These are phyloP conservation scores for Mythimna lalbum DNA, from an alignment of 2,888 invertebrate genomes.

Conservation along the genomic window DNA sequence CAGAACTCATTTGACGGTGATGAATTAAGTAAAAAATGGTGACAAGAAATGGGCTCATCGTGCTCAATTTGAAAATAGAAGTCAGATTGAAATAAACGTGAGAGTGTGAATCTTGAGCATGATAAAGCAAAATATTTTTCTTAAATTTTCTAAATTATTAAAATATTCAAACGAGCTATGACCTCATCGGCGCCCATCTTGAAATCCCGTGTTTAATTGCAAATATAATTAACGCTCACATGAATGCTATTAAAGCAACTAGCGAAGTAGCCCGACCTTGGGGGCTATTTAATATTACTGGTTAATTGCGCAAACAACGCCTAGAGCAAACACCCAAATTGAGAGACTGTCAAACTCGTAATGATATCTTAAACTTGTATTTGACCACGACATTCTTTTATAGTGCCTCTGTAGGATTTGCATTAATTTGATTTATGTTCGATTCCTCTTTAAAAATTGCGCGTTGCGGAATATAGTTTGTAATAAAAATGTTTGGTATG, in stretches of 20 bases:
- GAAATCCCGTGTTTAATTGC: slow-evolving; percentile 61
- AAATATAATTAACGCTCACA: slow-evolving; percentile 66
- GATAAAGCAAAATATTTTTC: background rate
- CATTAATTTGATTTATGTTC: slow-evolving; percentile 36
- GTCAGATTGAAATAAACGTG: background rate
- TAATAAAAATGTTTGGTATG: no score
- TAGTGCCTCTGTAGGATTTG: slow-evolving; percentile 22
- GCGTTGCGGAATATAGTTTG: background rate
- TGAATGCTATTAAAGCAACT: slow-evolving; percentile 61
- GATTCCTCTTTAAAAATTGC: slow-evolving; percentile 3
- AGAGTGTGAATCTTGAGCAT: background rate
- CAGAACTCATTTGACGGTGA: slow-evolving; percentile 16
- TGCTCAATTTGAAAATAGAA: background rate
- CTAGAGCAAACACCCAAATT: slow-evolving; percentile 46
- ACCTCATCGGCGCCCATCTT: slow-evolving; percentile 56
- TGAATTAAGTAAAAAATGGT: slow-evolving; percentile 6
- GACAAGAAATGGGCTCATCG: background rate
- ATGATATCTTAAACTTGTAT: slow-evolving; percentile 37
- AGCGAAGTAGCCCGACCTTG: slow-evolving; percentile 65
- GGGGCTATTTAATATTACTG: slow-evolving; percentile 60
- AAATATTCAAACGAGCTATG: slow-evolving; percentile 43
- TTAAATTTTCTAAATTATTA: slow-evolving; percentile 29
- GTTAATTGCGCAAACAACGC: slow-evolving; percentile 64
- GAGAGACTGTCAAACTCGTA: slow-evolving; percentile 47
- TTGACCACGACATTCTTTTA: slow-evolving; percentile 36